phyloP scores from a whole-genome alignment of 2,113 vertebrate genomes.

The Marcusenius ussheri region DNA sequence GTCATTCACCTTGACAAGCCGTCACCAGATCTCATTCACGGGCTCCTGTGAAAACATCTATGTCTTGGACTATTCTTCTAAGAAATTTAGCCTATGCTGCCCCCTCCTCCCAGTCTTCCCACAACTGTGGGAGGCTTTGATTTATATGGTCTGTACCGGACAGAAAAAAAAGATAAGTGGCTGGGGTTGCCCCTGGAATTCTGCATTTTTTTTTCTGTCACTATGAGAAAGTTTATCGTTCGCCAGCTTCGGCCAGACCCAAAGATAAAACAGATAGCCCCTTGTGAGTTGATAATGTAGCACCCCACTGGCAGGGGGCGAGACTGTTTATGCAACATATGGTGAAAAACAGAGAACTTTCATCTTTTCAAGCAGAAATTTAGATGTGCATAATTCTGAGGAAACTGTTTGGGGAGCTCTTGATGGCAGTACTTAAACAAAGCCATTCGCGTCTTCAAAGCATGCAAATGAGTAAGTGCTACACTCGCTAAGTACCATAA shows the following conservation, averaged over 20 bases:
- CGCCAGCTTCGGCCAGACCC: background rate
- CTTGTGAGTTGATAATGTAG: conserved; percentile 15
- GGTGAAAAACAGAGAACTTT: conserved; percentile 3
- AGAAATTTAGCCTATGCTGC: background rate
- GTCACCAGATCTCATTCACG: background rate
- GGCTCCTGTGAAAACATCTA: background rate
- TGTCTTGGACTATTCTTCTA: background rate
- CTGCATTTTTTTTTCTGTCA: conserved; percentile 17
- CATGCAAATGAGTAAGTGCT: conserved; percentile 26
- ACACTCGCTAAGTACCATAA: conserved; percentile 28
- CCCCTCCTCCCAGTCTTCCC: background rate
- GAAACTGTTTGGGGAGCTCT: background rate
- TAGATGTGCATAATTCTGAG: conserved; percentile 14
- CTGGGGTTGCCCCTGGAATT: conserved; percentile 21
- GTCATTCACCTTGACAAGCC: background rate
- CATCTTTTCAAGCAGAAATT: conserved; percentile 3
- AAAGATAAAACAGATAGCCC: conserved; percentile 24
- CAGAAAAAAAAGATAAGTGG: conserved; percentile 10
- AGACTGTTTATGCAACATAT: conserved; percentile 13
- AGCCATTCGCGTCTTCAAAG: conserved; percentile 23
- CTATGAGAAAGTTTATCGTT: conserved; percentile 22
- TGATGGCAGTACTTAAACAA: background rate
- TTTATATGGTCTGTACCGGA: background rate
- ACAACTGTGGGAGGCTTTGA: background rate
- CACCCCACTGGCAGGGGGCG: conserved; percentile 3